Evolutionary conservation across 2,113 vertebrate genomes (phyloP), one percentile per base, ranked within the genome.

Genomic region (Callaeas wilsoni): DNA sequence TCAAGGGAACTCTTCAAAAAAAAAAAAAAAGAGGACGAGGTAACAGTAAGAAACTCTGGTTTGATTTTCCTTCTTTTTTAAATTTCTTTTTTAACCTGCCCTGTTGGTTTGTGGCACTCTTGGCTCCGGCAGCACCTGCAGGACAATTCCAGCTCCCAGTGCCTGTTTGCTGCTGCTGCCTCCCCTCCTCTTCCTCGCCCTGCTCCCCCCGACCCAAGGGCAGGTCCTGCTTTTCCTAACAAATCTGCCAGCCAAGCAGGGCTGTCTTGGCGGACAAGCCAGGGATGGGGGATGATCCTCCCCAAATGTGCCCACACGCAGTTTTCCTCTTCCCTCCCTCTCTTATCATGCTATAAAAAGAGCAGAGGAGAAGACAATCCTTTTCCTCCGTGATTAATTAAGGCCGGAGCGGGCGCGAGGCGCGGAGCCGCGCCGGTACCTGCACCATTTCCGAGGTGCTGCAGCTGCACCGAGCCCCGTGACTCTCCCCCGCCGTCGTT

Each of bases 391-490:
- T 98, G 98, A 98, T 98, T 95, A 97, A 98, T 98, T 94, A 87
- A 78, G 94, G 94, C 87, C 10, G 18, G 73, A 19, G 94, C 80
- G 20, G 93, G 93, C 94, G 92, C 50, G 44, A 79, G 96, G 96
- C 94, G 2, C 23, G 2, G 92, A 46, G 86, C 94, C 23, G 95
- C 94, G 89, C 97, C 95, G 95, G 96, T 97, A 96, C 98, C 97
- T 81, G 98, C 85, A 76, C 94, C 95, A 81, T 92, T 95, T 91
- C 92, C 93, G 47, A 96, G 97, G 97, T 96, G 95, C 91, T 93
- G 98, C 98, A 97, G 98, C 97, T 97, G 97, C 87, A 64, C 84
- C 82, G 62, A 37, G 97, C 98, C 94, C 95, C 82, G 97, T 96
- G 97, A 95, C 97, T 97, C 85, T 84, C 93, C 87, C 96, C 93